Conservation (phyloP, 2,888 invertebrate genomes). For the Euclidia mi region DNA sequence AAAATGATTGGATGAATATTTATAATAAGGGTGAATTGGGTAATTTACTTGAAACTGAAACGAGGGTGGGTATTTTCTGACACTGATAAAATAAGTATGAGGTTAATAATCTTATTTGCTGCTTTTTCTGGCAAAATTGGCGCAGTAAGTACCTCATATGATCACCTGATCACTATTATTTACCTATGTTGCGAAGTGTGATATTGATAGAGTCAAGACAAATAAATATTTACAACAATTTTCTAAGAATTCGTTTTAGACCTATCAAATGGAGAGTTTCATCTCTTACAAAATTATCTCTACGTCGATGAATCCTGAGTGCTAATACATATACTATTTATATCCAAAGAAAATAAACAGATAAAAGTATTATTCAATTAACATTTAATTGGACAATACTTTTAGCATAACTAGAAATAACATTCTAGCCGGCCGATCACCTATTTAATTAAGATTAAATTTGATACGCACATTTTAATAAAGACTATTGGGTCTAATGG, state of each 20-base stretch:
- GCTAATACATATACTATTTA: neutral
- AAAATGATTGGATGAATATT: constrained; percentile 39
- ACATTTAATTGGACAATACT: neutral
- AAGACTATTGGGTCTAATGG: too few relatives aligned
- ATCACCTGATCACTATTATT: too few relatives aligned
- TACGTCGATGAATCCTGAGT: neutral
- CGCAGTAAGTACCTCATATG: too few relatives aligned
- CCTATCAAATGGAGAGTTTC: too few relatives aligned
- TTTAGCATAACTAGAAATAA: neutral
- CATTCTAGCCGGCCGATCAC: constrained; percentile 13
- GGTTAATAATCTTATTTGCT: too few relatives aligned
- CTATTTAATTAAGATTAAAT: constrained; percentile 21
- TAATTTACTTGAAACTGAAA: constrained; percentile 16
- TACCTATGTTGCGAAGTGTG: too few relatives aligned
- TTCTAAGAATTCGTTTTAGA: too few relatives aligned
- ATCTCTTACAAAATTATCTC: neutral
- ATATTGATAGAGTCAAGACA: too few relatives aligned
- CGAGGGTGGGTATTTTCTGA: too few relatives aligned
- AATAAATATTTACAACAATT: too few relatives aligned
- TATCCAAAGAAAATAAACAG: neutral
- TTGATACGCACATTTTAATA: constrained; percentile 8
- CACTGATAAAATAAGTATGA: too few relatives aligned
- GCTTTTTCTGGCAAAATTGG: too few relatives aligned
- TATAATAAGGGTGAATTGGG: constrained; percentile 20
- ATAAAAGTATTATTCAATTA: constrained; percentile 1